These are phyloP conservation scores for Solenopsis fugax DNA, from an alignment of 1,140 invertebrate genomes.

Conservation along the genomic window DNA sequence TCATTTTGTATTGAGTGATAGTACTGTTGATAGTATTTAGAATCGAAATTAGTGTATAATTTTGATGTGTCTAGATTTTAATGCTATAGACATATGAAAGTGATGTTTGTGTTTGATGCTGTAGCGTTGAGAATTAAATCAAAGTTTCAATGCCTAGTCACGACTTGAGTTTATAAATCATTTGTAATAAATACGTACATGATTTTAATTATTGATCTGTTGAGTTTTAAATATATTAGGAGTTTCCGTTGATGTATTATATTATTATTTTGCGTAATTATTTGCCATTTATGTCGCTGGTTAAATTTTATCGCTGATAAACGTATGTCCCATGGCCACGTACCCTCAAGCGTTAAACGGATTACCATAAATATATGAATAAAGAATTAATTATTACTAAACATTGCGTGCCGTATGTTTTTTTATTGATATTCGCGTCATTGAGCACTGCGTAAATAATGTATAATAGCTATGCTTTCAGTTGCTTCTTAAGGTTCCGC, in stretches of 20 bases:
- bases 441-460: constrained; percentile 4
- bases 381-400: constrained; percentile 18
- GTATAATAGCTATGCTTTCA: constrained; percentile 44
- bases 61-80: constrained; percentile 13
- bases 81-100: neutral
- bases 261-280: constrained; percentile 3
- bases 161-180: constrained; percentile 1
- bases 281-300: constrained; percentile 27
- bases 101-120: neutral
- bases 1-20: constrained; percentile 19
- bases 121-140: neutral
- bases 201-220: constrained; percentile 7
- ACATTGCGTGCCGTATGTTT: neutral
- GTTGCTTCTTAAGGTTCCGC: constrained; percentile 16
- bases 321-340: constrained; percentile 82
- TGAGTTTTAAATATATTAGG: neutral
- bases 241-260: neutral
- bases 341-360: constrained; percentile 42
- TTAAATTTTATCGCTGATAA: constrained; percentile 33
- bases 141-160: neutral
- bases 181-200: neutral
- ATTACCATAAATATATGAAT: neutral
- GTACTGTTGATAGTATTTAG: constrained; percentile 15
- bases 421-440: neutral
- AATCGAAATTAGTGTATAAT: neutral